These are phyloP conservation scores for Papilio glaucus DNA, from an alignment of 1,140 invertebrate species.

Conservation along the genomic window DNA sequence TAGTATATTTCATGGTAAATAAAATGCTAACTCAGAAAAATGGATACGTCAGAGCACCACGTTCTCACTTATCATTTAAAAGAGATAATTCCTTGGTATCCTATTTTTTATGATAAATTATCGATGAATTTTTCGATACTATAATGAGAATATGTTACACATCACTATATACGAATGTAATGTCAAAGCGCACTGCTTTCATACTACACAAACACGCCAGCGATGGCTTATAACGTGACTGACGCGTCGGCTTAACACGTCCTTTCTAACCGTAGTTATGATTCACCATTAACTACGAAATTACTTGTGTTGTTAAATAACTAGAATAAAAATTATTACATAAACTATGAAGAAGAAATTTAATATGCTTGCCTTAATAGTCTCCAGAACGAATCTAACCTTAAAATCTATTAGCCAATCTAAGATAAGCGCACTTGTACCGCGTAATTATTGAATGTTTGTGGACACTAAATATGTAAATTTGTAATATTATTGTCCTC, in stretches of 20 bases:
- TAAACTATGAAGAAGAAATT: not conserved
- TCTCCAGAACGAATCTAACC: not conserved
- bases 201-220: conserved; percentile 44
- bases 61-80: too few relatives aligned
- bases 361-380: not conserved
- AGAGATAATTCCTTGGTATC: not conserved
- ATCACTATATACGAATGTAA: conserved; percentile 35
- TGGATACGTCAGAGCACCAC: too few relatives aligned
- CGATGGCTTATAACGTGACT: conserved; percentile 42
- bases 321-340: not conserved
- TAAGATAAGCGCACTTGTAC: not conserved
- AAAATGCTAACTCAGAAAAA: too few relatives aligned
- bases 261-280: conserved; percentile 48
- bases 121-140: not conserved
- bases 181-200: conserved; percentile 42
- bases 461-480: not conserved
- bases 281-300: conserved; percentile 38
- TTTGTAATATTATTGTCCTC: not conserved
- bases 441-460: not conserved
- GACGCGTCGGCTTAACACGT: conserved; percentile 31
- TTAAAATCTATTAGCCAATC: not conserved
- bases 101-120: not conserved
- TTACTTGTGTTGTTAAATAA: not conserved
- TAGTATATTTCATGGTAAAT: too few relatives aligned
- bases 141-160: not conserved